phyloP scores from a whole-genome alignment of 1,140 invertebrate genomes.

The Tribolium madens region DNA sequence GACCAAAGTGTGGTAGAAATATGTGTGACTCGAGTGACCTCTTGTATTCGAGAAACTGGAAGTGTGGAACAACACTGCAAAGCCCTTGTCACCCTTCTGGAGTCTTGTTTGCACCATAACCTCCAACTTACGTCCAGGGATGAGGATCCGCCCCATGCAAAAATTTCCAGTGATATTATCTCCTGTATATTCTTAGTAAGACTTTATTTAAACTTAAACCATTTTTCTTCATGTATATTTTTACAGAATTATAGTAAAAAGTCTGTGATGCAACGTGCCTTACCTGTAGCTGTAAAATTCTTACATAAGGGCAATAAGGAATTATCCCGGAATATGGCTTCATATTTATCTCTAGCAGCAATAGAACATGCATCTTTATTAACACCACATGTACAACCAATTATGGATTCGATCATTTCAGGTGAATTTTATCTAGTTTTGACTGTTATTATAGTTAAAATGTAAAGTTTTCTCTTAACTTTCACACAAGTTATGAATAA shows the following conservation, averaged over 20 bases:
- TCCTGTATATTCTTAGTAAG: slow-evolving; percentile 93
- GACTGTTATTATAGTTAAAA: too few relatives aligned
- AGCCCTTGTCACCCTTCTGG: slow-evolving; percentile 84
- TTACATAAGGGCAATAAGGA: slow-evolving; percentile 91
- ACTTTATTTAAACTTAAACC: slow-evolving; percentile 38
- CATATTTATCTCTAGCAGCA: slow-evolving; percentile 92
- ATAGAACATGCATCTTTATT: slow-evolving; percentile 89
- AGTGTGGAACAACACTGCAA: slow-evolving; percentile 88
- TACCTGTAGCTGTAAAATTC: slow-evolving; percentile 92
- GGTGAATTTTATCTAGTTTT: slow-evolving; percentile 72
- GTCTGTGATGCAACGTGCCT: slow-evolving; percentile 87
- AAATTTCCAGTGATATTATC: slow-evolving; percentile 94
- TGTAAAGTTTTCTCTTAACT: not conserved
- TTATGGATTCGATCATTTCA: slow-evolving; percentile 89
- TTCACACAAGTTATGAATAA: not conserved
- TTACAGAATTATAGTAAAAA: slow-evolving; percentile 88
- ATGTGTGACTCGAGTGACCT: slow-evolving; percentile 88
- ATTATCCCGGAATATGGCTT: slow-evolving; percentile 88
- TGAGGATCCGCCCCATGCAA: slow-evolving; percentile 93
- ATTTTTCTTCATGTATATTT: slow-evolving; percentile 49
- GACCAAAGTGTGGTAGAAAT: slow-evolving; percentile 95
- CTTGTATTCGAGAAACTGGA: slow-evolving; percentile 89
- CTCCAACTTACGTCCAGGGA: slow-evolving; percentile 82
- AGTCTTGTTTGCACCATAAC: slow-evolving; percentile 90
- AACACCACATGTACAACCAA: slow-evolving; percentile 87